phyloP scores from a whole-genome alignment of 2,113 vertebrate species.

The Apteryx mantelli region DNA sequence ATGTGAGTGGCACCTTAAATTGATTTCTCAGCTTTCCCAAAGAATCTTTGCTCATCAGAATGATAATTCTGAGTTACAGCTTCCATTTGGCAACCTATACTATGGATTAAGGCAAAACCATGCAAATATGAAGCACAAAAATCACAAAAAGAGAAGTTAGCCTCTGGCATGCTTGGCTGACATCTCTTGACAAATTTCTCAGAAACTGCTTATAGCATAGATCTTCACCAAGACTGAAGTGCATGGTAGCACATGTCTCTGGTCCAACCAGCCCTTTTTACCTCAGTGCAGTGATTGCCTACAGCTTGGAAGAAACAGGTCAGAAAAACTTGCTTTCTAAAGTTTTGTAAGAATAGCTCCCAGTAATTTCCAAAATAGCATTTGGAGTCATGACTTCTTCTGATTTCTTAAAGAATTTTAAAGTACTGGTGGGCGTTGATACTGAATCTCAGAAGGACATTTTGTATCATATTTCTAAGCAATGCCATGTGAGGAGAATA shows the following conservation, averaged over 20 bases:
- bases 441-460: neutral
- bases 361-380: conserved; percentile 21
- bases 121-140: conserved; percentile 36
- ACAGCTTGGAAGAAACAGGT: neutral
- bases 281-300: neutral
- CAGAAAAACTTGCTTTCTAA: conserved; percentile 10
- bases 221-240: neutral
- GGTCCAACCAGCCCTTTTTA: conserved; percentile 1
- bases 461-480: neutral
- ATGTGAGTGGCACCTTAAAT: neutral
- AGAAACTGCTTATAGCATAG: neutral
- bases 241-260: neutral
- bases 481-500: neutral
- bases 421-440: neutral
- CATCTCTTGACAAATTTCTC: conserved; percentile 37
- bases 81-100: neutral
- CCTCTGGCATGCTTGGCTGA: neutral
- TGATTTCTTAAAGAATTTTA: neutral
- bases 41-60: conserved; percentile 13
- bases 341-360: neutral
- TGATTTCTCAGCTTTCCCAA: conserved; percentile 4
- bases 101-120: conserved; percentile 37
- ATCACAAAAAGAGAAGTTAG: neutral
- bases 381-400: neutral
- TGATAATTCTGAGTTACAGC: conserved; percentile 48